Evolutionary conservation across 2,888 invertebrate species (phyloP), one percentile per base, ranked within the genome.

Genomic region (Drosophila barbarae): DNA sequence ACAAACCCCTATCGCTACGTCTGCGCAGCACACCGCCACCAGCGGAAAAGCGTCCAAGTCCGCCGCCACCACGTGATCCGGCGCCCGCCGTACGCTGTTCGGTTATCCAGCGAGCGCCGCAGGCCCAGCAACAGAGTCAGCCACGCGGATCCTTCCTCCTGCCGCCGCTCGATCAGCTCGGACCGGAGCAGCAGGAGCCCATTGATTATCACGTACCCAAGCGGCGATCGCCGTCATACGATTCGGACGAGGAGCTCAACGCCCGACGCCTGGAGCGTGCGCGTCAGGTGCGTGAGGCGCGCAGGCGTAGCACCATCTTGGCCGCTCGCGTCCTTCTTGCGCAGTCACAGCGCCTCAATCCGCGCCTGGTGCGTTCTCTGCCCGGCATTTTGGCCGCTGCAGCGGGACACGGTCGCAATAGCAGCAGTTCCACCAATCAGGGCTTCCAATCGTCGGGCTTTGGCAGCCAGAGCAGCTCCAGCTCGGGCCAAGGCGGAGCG

Each of bases 131-230:
- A 47, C 34, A 12, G 13, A 23, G 4, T 23, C 63, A 30, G 76
- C 50, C 42, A 28, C 39, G 92, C 57, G 90, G 91, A 15, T 90
- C 90, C 57, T 87, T 92, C 74, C 92, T 92, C 47, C 78, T 90
- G 46, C 56, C 56, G 12, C 56, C 56, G 6, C 70, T 87, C 21
- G 88, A 89, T 30, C 86, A 89, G 60, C 67, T 88, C 42, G 93
- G 93, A 79, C 94, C 94, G 0, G 94, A 93, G 87, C 94, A 95
- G 89, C 96, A 96, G 68, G 96, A 96, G 80, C 96, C 96, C 0
- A 96, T 96, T 68, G 96, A 96, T 87, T 96, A 96, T 87, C 96
- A 93, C 85, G 95, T 96, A 73, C 96, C 96, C 26, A 95, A 95
- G 88, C 93, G 95, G 83, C 92, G 93, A 67, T 93, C 93, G 8